phyloP scores from a whole-genome alignment of 2,888 invertebrate genomes.

The Megalurothrips usitatus region DNA sequence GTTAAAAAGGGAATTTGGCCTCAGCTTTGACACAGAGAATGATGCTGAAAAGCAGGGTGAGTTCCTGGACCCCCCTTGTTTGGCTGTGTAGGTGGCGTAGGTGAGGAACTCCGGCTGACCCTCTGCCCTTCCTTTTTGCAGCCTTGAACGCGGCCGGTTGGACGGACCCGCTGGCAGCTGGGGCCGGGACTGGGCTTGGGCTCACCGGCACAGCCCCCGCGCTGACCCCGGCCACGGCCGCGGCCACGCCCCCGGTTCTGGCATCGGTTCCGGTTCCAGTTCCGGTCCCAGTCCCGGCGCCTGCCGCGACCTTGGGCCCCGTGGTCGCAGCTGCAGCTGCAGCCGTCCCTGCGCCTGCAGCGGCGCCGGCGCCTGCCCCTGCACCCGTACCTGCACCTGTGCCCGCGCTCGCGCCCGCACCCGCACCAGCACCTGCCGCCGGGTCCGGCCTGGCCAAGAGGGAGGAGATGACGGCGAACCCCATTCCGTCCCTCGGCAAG shows the following conservation, averaged over 20 bases:
- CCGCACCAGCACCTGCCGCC: not conserved
- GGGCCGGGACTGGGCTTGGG: no score
- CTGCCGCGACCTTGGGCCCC: not conserved
- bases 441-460: not conserved
- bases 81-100: no score
- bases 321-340: conserved; percentile 16
- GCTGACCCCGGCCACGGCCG: not conserved
- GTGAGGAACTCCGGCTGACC: no score
- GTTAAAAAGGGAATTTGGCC: conserved; percentile 73
- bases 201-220: no score
- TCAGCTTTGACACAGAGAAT: conserved; percentile 53
- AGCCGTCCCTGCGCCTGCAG: not conserved
- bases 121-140: no score
- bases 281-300: not conserved
- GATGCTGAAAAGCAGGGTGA: conserved; percentile 61
- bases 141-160: no score
- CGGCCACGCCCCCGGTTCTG: not conserved
- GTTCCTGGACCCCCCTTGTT: conserved; percentile 33
- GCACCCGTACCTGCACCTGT: not conserved
- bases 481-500: not conserved
- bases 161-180: no score
- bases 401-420: not conserved
- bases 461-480: not conserved
- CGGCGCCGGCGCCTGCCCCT: not conserved
- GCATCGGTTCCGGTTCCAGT: not conserved